Evolutionary conservation across 2,113 vertebrate genomes (phyloP).

Genomic region (Himantopus leucocephalus): DNA sequence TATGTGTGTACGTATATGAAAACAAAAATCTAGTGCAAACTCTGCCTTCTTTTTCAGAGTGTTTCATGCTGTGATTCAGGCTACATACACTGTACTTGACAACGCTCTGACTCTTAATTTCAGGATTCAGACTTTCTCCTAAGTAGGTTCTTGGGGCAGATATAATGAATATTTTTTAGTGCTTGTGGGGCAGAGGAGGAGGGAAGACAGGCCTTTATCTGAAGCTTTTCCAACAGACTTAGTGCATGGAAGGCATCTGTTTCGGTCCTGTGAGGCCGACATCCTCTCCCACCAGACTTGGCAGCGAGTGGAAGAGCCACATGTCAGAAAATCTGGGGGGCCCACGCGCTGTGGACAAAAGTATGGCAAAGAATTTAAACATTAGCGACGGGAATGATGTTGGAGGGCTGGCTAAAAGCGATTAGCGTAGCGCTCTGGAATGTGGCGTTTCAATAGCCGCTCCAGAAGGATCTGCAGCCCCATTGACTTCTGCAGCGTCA

Average conservation of each 20-base stretch:
- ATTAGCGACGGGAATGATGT: background rate
- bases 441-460: background rate
- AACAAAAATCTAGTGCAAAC: background rate
- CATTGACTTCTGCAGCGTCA: background rate
- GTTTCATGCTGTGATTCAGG: background rate
- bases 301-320: slow-evolving; percentile 13
- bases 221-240: background rate
- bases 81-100: background rate
- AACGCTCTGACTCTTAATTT: background rate
- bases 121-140: background rate
- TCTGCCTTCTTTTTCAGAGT: background rate
- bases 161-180: background rate
- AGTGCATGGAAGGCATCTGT: slow-evolving; percentile 23
- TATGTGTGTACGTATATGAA: background rate
- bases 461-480: slow-evolving; percentile 49
- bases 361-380: slow-evolving; percentile 32
- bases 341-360: background rate
- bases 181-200: background rate
- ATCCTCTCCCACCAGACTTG: slow-evolving; percentile 33
- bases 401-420: slow-evolving; percentile 5
- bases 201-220: background rate
- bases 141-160: background rate
- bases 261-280: background rate
- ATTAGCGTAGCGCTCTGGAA: slow-evolving; percentile 54
- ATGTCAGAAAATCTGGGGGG: slow-evolving; percentile 34